Percentiles rank a stretch among this genome's conserved stretches.
phyloP scores from a whole-genome alignment of 2,113 vertebrate species.

The Lota lota region DNA sequence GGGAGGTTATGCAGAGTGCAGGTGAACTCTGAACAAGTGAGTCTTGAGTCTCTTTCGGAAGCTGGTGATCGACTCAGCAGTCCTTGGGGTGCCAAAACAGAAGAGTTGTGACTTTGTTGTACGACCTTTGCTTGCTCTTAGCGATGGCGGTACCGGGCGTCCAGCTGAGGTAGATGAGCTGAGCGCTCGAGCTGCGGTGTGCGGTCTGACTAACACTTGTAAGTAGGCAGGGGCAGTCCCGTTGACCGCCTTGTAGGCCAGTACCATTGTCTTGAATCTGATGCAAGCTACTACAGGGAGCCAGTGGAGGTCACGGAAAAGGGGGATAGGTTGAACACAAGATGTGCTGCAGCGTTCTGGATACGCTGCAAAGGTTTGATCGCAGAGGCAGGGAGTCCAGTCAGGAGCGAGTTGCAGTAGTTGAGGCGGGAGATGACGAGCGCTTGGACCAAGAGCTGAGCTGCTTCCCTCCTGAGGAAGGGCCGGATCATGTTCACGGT shows the following conservation, averaged over 20 bases:
- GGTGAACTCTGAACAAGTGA: too few relatives aligned
- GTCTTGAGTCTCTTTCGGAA: too few relatives aligned
- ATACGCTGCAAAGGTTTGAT: neutral
- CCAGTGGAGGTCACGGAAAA: neutral
- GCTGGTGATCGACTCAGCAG: too few relatives aligned
- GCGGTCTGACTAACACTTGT: neutral
- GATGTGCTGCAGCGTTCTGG: neutral
- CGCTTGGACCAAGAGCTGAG: neutral
- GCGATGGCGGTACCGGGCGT: too few relatives aligned
- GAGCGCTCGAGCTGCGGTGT: neutral
- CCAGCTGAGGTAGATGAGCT: too few relatives aligned
- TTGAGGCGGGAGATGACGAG: neutral
- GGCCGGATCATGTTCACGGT: too few relatives aligned
- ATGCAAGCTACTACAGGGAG: neutral
- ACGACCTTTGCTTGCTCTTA: too few relatives aligned
- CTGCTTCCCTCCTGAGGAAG: too few relatives aligned
- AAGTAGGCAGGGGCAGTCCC: neutral
- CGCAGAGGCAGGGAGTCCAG: neutral
- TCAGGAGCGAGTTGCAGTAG: neutral
- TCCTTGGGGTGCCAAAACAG: too few relatives aligned
- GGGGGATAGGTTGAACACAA: neutral
- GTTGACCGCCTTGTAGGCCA: neutral
- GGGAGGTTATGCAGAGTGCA: too few relatives aligned
- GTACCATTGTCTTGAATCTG: neutral
- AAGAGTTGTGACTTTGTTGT: too few relatives aligned